Evolutionary conservation across 2,113 vertebrate genomes (phyloP).

Genomic region (Pluvialis apricaria): DNA sequence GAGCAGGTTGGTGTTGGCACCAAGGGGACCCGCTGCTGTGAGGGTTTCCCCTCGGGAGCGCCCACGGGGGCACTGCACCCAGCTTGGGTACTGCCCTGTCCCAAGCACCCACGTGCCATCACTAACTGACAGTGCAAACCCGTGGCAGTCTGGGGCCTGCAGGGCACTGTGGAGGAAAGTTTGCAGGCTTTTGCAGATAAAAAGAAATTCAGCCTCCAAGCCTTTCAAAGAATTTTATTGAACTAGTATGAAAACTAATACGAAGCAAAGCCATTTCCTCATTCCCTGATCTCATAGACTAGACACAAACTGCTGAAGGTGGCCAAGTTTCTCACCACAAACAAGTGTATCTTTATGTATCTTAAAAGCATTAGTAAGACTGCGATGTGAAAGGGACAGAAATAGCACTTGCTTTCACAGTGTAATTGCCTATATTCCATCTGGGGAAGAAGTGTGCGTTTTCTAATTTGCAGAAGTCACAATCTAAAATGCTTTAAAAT

Average conservation of each 20-base stretch:
- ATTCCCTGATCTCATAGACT: background rate
- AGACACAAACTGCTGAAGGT: background rate
- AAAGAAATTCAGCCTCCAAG: background rate
- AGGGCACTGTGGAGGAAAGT: background rate
- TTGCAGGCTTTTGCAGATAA: background rate
- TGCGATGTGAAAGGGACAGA: background rate
- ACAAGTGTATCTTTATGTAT: background rate
- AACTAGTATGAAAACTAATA: background rate
- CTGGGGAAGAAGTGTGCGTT: background rate
- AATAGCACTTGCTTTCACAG: slow-evolving; percentile 1
- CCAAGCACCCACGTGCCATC: fast-evolving
- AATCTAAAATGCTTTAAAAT: background rate
- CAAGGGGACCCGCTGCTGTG: too few relatives aligned
- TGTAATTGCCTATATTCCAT: slow-evolving; percentile 9
- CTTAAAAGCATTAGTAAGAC: background rate
- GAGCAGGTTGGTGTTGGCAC: background rate
- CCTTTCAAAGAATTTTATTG: background rate
- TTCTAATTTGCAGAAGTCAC: background rate
- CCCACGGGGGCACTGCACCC: too few relatives aligned
- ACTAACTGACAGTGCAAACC: background rate
- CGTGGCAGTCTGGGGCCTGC: background rate
- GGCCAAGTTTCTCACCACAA: background rate
- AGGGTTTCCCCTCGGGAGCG: background rate
- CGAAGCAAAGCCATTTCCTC: background rate
- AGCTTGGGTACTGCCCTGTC: background rate